Conservation (phyloP, 37 sponge, comb jelly and placozoan genomes). For the Eunapius fragilis region DNA sequence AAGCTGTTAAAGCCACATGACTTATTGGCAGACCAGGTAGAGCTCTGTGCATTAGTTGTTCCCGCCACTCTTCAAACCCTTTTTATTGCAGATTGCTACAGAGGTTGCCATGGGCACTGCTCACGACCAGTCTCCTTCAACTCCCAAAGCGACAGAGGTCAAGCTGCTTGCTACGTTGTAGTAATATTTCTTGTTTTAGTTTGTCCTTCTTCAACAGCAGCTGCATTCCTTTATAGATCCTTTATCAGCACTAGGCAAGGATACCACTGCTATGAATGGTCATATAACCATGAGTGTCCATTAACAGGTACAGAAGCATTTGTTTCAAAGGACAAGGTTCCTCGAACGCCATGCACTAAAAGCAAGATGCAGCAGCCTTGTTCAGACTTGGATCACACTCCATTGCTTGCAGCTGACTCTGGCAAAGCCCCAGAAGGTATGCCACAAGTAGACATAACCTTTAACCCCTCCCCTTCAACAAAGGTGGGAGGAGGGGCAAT, state of each 20-base stretch:
- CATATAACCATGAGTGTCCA: neutral
- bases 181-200: neutral
- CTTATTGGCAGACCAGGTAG: conserved; percentile 50
- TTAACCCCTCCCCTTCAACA: no score
- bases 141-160: neutral
- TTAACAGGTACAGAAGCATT: conserved; percentile 48
- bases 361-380: neutral
- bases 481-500: no score
- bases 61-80: neutral
- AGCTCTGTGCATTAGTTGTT: neutral
- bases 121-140: neutral
- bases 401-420: neutral
- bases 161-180: neutral
- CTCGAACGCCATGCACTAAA: conserved; percentile 32
- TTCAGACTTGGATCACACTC: neutral
- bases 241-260: conserved; percentile 48
- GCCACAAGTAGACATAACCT: neutral
- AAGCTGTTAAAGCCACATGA: conserved; percentile 17
- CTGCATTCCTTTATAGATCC: conserved; percentile 45
- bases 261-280: neutral
- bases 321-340: conserved; percentile 36
- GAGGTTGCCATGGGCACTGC: conserved; percentile 15
- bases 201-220: neutral
- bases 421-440: neutral
- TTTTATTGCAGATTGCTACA: conserved; percentile 27